phyloP scores from a whole-genome alignment of 2,113 vertebrate species.

The Trematomus loennbergii region DNA sequence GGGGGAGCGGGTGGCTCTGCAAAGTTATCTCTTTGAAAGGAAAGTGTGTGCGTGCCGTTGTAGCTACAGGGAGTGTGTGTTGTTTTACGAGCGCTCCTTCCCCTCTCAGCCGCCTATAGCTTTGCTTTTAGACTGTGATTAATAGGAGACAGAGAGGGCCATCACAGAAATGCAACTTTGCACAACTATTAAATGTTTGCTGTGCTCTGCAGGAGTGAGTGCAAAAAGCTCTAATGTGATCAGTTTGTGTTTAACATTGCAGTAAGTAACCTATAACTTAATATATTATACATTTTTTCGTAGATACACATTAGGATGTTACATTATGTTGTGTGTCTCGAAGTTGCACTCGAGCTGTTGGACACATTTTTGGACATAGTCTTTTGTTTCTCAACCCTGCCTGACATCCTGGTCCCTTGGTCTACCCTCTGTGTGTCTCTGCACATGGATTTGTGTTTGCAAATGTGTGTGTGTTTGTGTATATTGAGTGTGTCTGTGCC shows the following conservation, averaged over 20 bases:
- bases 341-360: constrained; percentile 37
- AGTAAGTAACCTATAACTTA: not conserved
- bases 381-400: constrained; percentile 44
- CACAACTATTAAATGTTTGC: constrained; percentile 72
- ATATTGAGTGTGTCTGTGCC: constrained; percentile 69
- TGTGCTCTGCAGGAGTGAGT: constrained; percentile 52
- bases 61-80: constrained; percentile 52
- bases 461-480: constrained; percentile 46
- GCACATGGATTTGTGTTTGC: constrained; percentile 52
- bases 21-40: constrained; percentile 64
- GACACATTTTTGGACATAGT: constrained; percentile 50
- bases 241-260: constrained; percentile 52
- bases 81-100: constrained; percentile 63
- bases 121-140: constrained; percentile 76
- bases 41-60: constrained; percentile 35
- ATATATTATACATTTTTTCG: constrained; percentile 17
- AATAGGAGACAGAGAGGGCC: constrained; percentile 66
- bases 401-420: constrained; percentile 20
- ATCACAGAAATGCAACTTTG: constrained; percentile 72
- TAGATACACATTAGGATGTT: not conserved
- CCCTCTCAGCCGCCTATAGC: constrained; percentile 48
- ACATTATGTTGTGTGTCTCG: not conserved
- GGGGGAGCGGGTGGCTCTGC: constrained; percentile 34
- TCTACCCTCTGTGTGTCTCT: constrained; percentile 40
- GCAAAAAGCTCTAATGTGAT: constrained; percentile 46